Base-by-base conservation (phyloP, 2,888 invertebrate species). In the Napeogenes inachia region DNA sequence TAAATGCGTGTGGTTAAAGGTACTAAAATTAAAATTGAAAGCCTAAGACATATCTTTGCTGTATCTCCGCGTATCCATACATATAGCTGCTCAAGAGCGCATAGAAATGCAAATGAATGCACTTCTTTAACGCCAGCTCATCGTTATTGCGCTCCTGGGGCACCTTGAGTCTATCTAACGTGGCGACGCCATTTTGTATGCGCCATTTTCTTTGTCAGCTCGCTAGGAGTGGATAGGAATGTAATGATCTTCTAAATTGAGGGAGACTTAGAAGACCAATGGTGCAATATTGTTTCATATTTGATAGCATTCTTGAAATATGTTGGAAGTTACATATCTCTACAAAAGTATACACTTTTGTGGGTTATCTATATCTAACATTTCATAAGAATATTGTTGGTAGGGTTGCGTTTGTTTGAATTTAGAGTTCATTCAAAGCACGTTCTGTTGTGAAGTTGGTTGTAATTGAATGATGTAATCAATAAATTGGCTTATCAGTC, bases 101-200 rank as follows among this genome's bases (percentile, higher is more conserved):
- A 80, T 75, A 71, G 74, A 76, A 77, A 84, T 84, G 82, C 77
- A 84, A 83, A 85, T 85, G 77, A 78, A 69, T 75, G 79, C 77
- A 80, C 69, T 82, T 80, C 80, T 81, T 82, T 79, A 78, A 71
- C 71, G 70, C 69, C 71, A 68, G 74, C 73, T 77, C 76, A 77
- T 75, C 75, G 78, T 75, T 81, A 84, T 76, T 71, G 77, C 79
- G 70, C 83, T 74, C 82, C 45, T 47, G 70, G 70, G 82, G 75
- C 76, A 72, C 74, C 76, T 77, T 68, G 64, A 64, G 64, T 59
- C 60, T 58, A 54, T 57, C 60, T 65, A 63, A 66, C 61, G 63
- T 63, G 61, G 63, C 60, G 42, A 45, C 58, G 58, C 60, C 66
- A 64, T 64, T 66, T 63, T 63, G 63, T 50, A 62, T 53, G 60